Conservation (phyloP, 1,140 invertebrate species). For the Spodoptera litura region DNA sequence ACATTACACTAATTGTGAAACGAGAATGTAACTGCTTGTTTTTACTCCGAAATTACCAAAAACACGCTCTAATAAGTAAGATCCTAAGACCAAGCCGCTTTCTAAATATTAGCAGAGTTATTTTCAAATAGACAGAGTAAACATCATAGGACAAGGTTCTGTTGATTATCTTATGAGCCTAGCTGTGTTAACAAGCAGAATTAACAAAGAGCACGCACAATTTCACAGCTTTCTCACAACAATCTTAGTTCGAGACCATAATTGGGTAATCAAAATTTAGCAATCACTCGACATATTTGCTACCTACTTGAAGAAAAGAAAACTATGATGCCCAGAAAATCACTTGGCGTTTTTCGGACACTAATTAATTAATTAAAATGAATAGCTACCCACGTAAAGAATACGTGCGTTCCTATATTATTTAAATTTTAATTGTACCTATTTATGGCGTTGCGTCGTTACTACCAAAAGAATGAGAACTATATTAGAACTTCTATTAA, state of each 20-base stretch:
- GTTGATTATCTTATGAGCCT: constrained; percentile 16
- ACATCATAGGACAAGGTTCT: constrained; percentile 22
- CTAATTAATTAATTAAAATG: too few species aligned
- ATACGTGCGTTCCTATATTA: too few species aligned
- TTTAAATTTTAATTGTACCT: too few species aligned
- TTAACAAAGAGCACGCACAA: constrained; percentile 28
- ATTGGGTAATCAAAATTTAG: not conserved
- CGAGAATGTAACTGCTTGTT: not conserved
- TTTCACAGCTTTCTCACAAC: constrained; percentile 47
- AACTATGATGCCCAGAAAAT: not conserved
- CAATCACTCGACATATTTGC: not conserved
- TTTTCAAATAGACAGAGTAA: constrained; percentile 7
- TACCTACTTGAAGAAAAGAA: not conserved
- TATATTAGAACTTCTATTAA: too few species aligned
- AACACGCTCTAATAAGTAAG: constrained; percentile 35
- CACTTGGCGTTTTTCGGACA: too few species aligned
- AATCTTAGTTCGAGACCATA: constrained; percentile 13
- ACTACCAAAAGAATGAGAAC: too few species aligned
- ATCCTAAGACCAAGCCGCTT: not conserved
- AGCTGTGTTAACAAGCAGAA: not conserved
- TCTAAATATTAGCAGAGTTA: constrained; percentile 29
- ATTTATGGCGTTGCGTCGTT: too few species aligned
- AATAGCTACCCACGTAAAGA: too few species aligned
- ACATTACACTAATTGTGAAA: not conserved
- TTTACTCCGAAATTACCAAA: constrained; percentile 28